phyloP scores from a whole-genome alignment of 2,797 vertebrate species.

The Mormyrops boulengeri region DNA sequence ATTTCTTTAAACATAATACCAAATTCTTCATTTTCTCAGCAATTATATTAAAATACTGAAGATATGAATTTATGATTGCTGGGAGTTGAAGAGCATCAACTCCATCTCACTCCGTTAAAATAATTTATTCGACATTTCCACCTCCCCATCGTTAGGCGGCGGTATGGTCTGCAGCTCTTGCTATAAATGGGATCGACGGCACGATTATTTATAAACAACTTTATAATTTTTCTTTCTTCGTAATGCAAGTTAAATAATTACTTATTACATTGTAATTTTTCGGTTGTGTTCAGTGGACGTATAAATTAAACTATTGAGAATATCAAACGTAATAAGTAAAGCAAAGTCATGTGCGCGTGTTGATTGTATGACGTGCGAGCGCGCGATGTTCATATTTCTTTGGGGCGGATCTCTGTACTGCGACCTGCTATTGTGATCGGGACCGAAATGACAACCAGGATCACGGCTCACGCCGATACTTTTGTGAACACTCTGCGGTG shows the following conservation, averaged over 20 bases:
- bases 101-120: neutral
- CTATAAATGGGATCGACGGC: neutral
- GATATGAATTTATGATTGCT: neutral
- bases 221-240: neutral
- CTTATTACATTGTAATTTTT: neutral
- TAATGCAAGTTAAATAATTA: neutral
- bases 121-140: neutral
- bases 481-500: conserved; percentile 50
- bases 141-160: neutral
- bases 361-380: neutral
- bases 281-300: neutral
- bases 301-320: neutral
- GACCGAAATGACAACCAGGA: conserved; percentile 40
- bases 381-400: neutral
- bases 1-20: neutral
- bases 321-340: neutral
- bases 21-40: neutral
- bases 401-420: neutral
- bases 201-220: neutral
- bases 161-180: neutral
- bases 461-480: conserved; percentile 34
- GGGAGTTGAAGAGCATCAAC: neutral
- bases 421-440: neutral
- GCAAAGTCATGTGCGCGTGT: neutral
- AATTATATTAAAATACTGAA: neutral